Evolutionary conservation across 2,113 vertebrate genomes (phyloP).

Genomic region (Vicugna pacos): DNA sequence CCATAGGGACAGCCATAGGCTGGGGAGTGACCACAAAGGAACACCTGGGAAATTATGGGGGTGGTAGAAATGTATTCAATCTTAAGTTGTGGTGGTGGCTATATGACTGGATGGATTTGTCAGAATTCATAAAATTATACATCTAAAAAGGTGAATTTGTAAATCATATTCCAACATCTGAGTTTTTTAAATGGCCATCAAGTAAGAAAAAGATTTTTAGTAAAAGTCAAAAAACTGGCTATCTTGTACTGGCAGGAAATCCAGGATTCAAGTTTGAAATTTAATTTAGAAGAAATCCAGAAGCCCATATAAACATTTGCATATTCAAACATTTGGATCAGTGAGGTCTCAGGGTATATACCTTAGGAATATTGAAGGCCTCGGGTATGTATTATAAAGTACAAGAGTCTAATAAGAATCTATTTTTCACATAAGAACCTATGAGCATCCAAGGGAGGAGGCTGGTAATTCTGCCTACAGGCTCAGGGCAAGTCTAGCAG

Average conservation of each 20-base stretch:
- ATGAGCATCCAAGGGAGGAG: background rate
- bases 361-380: background rate
- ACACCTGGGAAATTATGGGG: background rate
- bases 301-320: background rate
- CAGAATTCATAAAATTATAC: constrained; percentile 27
- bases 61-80: background rate
- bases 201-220: background rate
- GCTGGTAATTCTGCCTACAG: background rate
- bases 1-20: background rate
- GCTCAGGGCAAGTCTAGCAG: background rate
- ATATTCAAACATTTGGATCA: background rate
- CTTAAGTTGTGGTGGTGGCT: background rate
- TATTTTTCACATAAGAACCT: background rate
- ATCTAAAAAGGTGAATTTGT: background rate
- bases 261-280: background rate
- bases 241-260: background rate
- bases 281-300: constrained; percentile 39
- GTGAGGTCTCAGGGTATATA: background rate
- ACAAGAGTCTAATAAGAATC: background rate
- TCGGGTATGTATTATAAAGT: background rate
- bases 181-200: background rate
- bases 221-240: background rate
- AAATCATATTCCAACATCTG: background rate
- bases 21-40: background rate
- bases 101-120: background rate